Percentiles rank a stretch among this genome's conserved stretches.
Evolutionary conservation across 2,888 invertebrate species (phyloP).

Genomic region (Andrena bicolor): DNA sequence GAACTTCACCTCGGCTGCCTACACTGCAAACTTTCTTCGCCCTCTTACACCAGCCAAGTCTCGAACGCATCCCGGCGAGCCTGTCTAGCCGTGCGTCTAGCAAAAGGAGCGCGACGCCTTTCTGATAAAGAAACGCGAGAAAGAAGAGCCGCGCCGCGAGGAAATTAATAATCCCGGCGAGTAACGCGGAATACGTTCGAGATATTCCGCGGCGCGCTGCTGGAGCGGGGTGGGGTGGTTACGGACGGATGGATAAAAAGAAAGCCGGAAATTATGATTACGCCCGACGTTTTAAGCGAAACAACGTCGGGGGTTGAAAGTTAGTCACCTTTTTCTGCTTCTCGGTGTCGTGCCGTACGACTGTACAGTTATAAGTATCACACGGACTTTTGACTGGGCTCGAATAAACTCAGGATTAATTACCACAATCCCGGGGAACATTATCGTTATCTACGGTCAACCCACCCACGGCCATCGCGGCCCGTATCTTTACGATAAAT

Average conservation of each 20-base stretch:
- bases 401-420: slow-evolving; percentile 67
- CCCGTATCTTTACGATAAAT: slow-evolving; percentile 69
- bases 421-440: slow-evolving; percentile 62
- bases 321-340: slow-evolving; percentile 46
- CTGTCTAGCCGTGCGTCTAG: slow-evolving; percentile 1
- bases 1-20: not conserved
- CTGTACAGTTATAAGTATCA: slow-evolving; percentile 19
- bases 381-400: slow-evolving; percentile 55
- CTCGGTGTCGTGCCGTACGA: slow-evolving; percentile 20
- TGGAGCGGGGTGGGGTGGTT: not conserved
- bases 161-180: slow-evolving; percentile 56
- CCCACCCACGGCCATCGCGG: slow-evolving; percentile 38
- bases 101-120: slow-evolving; percentile 3
- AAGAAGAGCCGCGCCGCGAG: slow-evolving; percentile 22
- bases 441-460: slow-evolving; percentile 67
- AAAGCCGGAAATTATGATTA: slow-evolving; percentile 59
- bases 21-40: not conserved
- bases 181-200: slow-evolving; percentile 44
- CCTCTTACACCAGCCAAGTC: not conserved
- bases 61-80: slow-evolving; percentile 17
- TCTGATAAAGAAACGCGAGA: slow-evolving; percentile 38
- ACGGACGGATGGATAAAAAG: not conserved
- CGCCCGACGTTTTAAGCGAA: slow-evolving; percentile 51
- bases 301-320: slow-evolving; percentile 26
- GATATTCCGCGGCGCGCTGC: slow-evolving; percentile 30